Percentiles rank a stretch among this genome's conserved stretches.
Evolutionary conservation across 2,888 invertebrate genomes (phyloP).

Genomic region (Nomada lathburiana): DNA sequence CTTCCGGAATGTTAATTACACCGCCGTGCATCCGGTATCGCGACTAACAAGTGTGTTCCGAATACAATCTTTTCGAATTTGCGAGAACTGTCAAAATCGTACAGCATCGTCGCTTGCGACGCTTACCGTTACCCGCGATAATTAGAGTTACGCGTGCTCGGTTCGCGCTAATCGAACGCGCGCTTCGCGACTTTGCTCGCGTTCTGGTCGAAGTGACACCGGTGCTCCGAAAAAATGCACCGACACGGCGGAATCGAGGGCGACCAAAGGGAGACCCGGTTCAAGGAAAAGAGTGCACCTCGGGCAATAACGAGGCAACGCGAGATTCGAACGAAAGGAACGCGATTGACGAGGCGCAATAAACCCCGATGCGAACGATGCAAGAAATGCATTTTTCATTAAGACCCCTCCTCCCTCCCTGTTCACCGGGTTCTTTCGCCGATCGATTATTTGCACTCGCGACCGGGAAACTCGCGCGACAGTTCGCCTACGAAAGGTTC

Average conservation of each 20-base stretch:
- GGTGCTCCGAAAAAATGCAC: no score
- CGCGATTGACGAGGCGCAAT: no score
- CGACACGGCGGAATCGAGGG: no score
- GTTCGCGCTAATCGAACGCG: no score
- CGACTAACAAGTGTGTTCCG: constrained; percentile 7
- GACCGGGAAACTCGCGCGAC: not conserved
- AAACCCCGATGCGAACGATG: not conserved
- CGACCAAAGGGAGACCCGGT: no score
- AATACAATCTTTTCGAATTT: constrained; percentile 20
- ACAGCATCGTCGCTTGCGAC: not conserved
- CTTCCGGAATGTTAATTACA: constrained; percentile 52
- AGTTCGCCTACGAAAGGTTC: not conserved
- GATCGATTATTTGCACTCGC: not conserved
- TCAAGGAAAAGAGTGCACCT: no score
- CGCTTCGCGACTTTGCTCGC: no score
- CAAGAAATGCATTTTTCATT: constrained; percentile 9
- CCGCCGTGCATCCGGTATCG: constrained; percentile 19
- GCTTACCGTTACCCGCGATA: not conserved
- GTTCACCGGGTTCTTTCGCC: not conserved
- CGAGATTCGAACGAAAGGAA: no score
- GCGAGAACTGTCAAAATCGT: not conserved
- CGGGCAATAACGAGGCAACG: no score
- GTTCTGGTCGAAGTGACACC: no score
- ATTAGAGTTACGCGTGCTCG: no score
- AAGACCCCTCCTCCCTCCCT: not conserved